Conservation (phyloP, 2,113 vertebrate genomes). For the Poicephalus gulielmi region DNA sequence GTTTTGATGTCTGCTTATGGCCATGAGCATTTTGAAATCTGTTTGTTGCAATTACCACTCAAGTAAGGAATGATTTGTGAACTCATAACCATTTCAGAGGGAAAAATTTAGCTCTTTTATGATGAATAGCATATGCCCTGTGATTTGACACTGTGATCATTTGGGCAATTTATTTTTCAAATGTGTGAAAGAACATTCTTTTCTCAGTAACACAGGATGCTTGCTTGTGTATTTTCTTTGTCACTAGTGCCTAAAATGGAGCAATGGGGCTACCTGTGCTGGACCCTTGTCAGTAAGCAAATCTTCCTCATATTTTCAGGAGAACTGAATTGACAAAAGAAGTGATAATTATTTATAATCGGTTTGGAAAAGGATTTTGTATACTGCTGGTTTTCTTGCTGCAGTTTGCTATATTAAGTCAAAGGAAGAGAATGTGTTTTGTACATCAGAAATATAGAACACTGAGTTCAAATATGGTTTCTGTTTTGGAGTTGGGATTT, state of each 20-base stretch:
- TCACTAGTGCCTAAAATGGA: background rate
- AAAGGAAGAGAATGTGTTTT: background rate
- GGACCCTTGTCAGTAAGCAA: background rate
- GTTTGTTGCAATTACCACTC: background rate
- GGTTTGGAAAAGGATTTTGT: background rate
- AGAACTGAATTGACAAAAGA: background rate
- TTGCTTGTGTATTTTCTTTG: background rate
- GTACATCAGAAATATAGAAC: background rate
- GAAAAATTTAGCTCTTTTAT: background rate
- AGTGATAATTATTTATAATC: background rate
- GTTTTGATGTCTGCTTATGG: conserved; percentile 2
- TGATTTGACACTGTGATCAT: background rate
- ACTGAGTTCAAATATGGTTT: background rate
- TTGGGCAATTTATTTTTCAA: background rate
- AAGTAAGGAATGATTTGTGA: background rate
- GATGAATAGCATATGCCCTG: background rate
- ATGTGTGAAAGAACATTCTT: background rate
- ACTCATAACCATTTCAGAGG: background rate
- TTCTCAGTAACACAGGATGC: background rate
- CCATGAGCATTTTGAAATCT: background rate
- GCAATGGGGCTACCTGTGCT: background rate
- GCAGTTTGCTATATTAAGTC: background rate
- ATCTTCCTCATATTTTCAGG: background rate
- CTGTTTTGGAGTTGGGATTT: background rate
- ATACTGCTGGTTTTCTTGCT: background rate